phyloP scores from a whole-genome alignment of 2,797 vertebrate genomes.

The Sebastes wilsoni region DNA sequence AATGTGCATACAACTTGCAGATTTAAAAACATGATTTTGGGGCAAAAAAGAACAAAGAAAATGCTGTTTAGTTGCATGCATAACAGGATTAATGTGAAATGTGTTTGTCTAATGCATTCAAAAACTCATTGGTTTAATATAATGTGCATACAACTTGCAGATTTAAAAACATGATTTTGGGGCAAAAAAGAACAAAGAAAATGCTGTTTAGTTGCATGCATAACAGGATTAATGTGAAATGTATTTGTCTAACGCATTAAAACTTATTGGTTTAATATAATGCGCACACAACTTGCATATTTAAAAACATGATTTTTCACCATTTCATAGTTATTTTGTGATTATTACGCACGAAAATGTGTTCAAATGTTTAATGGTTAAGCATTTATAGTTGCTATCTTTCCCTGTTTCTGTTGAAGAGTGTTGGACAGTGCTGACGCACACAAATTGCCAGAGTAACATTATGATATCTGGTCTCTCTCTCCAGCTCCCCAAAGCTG shows the following conservation, averaged over 20 bases:
- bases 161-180: neutral
- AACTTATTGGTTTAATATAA: neutral
- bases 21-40: neutral
- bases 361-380: neutral
- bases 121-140: neutral
- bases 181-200: no score
- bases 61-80: neutral
- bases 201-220: neutral
- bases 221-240: neutral
- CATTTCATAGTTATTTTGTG: neutral
- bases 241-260: neutral
- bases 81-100: neutral
- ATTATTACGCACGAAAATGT: neutral
- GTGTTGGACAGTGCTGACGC: slow-evolving; percentile 53
- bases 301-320: neutral
- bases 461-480: slow-evolving; percentile 33
- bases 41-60: no score
- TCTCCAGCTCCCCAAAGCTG: slow-evolving; percentile 38
- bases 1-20: neutral
- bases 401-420: neutral
- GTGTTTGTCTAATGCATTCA: neutral
- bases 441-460: slow-evolving; percentile 53
- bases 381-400: neutral
- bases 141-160: neutral
- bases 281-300: neutral